Evolutionary conservation across 1,140 invertebrate genomes (phyloP).

Genomic region (Heliconius congener): DNA sequence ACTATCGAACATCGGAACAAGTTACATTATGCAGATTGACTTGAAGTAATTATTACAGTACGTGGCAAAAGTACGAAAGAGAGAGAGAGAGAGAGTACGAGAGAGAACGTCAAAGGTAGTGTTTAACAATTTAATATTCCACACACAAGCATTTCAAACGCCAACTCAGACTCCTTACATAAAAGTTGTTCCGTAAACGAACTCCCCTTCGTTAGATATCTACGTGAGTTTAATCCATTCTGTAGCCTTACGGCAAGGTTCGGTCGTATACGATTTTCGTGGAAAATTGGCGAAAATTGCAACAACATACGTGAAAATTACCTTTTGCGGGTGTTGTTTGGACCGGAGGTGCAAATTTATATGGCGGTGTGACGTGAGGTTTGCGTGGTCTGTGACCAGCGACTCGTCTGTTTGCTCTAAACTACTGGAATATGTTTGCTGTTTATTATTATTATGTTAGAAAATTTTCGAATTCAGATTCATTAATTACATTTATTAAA

Average conservation of each 20-base stretch:
- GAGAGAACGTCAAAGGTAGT: conserved; percentile 73
- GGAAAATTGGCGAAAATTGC: conserved; percentile 78
- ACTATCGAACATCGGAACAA: conserved; percentile 52
- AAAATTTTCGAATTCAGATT: not conserved
- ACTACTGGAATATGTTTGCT: conserved; percentile 33
- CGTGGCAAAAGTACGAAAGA: conserved; percentile 56
- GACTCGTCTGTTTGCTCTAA: conserved; percentile 38
- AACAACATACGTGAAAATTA: conserved; percentile 77
- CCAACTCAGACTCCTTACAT: conserved; percentile 76
- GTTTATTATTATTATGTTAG: conserved; percentile 9
- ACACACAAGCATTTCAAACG: conserved; percentile 77
- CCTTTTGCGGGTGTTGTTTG: conserved; percentile 72
- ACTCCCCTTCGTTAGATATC: conserved; percentile 79
- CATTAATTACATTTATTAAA: not conserved
- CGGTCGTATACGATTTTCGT: conserved; percentile 63
- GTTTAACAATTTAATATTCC: conserved; percentile 81
- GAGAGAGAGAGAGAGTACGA: conserved; percentile 42
- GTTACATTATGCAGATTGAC: conserved; percentile 70
- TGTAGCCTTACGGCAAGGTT: conserved; percentile 53
- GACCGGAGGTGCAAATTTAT: conserved; percentile 63
- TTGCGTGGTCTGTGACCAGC: conserved; percentile 48
- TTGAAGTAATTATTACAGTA: conserved; percentile 74
- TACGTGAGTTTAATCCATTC: conserved; percentile 79
- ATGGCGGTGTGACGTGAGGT: conserved; percentile 58
- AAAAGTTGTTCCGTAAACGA: conserved; percentile 80